Percentiles rank a stretch among this genome's conserved stretches.
Evolutionary conservation across 2,888 invertebrate species (phyloP).

Genomic region (Cryptophagus acutangulus): DNA sequence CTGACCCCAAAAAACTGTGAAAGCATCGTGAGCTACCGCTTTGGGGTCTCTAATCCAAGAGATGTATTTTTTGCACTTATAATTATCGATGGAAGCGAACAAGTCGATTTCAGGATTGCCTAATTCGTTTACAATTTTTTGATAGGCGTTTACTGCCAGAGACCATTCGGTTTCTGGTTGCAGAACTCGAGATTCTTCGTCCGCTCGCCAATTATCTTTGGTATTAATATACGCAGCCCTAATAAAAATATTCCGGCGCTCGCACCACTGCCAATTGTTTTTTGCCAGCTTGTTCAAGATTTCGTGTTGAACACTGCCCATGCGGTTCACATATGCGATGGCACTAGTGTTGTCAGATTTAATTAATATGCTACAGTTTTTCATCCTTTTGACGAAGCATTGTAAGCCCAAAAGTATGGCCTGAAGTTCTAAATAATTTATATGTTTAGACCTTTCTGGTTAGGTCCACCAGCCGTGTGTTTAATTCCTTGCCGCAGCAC

Average conservation of each 20-base stretch:
- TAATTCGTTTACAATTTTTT: neutral
- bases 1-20: neutral
- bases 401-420: neutral
- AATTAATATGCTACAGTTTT: neutral
- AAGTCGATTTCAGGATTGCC: no score
- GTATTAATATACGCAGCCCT: conserved; percentile 4
- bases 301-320: conserved; percentile 1
- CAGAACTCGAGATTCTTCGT: no score
- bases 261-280: no score
- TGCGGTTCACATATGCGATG: conserved; percentile 1
- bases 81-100: no score
- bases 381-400: neutral
- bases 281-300: neutral
- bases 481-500: neutral
- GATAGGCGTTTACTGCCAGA: neutral
- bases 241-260: neutral
- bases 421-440: no score
- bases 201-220: no score
- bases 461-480: neutral
- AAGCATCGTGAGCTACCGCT: neutral
- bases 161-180: no score
- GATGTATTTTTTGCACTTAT: neutral
- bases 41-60: conserved; percentile 2
- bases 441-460: neutral
- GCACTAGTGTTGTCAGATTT: conserved; percentile 3